These are phyloP conservation scores for Litoditis marina DNA, from an alignment of 2,888 invertebrate genomes.

Conservation along the genomic window DNA sequence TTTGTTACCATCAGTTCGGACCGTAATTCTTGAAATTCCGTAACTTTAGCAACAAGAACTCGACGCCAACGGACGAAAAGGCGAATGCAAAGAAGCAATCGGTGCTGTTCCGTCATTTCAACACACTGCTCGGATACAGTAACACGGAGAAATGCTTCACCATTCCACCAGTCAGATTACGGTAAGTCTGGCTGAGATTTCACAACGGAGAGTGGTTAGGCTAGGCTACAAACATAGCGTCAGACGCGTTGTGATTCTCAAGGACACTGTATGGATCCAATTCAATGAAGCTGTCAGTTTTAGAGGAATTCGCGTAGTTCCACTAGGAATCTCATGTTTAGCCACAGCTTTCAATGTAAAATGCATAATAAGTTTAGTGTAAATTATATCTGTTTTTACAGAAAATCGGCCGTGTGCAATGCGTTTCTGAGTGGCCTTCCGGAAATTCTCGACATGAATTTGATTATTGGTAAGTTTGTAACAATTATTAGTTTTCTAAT, in stretches of 20 bases:
- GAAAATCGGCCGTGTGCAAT: slow-evolving; percentile 88
- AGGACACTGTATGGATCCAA: no score
- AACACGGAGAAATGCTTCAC: slow-evolving; percentile 85
- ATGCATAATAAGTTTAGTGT: background rate
- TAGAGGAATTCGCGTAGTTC: background rate
- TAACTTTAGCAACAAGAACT: slow-evolving; percentile 33
- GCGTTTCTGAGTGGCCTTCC: slow-evolving; percentile 89
- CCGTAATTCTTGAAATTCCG: no score
- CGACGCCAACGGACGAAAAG: slow-evolving; percentile 56
- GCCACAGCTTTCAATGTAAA: background rate
- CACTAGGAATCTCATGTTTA: background rate
- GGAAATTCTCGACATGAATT: slow-evolving; percentile 84
- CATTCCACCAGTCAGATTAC: slow-evolving; percentile 79
- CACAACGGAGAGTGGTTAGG: no score
- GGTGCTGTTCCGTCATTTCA: slow-evolving; percentile 84
- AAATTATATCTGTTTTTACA: slow-evolving; percentile 64
- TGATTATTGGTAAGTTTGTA: slow-evolving; percentile 85
- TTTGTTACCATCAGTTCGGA: no score
- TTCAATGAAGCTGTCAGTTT: no score
- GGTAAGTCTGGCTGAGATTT: no score
- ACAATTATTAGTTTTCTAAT: no score
- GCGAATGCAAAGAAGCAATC: slow-evolving; percentile 69
- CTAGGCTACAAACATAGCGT: no score
- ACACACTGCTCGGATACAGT: slow-evolving; percentile 87
- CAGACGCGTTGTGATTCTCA: no score